Percentiles rank a stretch among this genome's conserved stretches.
Conservation (phyloP, 2,797 vertebrate species). For the Dicrostonyx torquatus region DNA sequence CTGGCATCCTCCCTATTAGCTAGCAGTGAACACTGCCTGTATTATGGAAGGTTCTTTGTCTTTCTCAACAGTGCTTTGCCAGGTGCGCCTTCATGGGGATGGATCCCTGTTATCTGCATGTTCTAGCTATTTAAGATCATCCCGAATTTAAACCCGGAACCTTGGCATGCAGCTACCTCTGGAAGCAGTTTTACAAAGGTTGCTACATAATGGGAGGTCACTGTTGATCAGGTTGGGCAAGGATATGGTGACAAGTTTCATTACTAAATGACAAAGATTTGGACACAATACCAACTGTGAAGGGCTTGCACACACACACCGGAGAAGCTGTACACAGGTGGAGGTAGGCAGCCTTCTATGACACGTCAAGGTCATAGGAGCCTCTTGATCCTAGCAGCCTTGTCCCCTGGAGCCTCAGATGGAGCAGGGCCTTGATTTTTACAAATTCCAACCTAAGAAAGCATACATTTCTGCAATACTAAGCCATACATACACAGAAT, state of each 20-base stretch:
- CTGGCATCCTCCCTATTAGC: neutral
- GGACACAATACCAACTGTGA: neutral
- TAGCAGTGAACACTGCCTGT: neutral
- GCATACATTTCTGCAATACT: neutral
- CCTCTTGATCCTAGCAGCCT: neutral
- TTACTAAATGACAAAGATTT: neutral
- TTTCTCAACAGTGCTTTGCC: neutral
- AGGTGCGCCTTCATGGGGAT: neutral
- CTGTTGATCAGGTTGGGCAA: fast-evolving
- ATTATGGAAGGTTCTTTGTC: neutral
- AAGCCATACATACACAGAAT: neutral
- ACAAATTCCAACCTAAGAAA: neutral
- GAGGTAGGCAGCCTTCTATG: fast-evolving
- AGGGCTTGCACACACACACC: fast-evolving
- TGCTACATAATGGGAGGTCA: too few species aligned
- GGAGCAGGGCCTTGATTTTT: neutral
- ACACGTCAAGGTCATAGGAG: fast-evolving
- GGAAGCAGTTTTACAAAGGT: neutral
- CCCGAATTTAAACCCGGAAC: neutral
- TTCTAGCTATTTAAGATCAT: fast-evolving
- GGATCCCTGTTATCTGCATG: neutral
- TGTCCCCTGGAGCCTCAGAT: fast-evolving
- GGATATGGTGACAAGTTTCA: neutral
- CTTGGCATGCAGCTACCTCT: neutral
- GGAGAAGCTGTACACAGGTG: fast-evolving